Evolutionary conservation across 2,888 invertebrate species (phyloP).

Genomic region (Physocephala rufipes): DNA sequence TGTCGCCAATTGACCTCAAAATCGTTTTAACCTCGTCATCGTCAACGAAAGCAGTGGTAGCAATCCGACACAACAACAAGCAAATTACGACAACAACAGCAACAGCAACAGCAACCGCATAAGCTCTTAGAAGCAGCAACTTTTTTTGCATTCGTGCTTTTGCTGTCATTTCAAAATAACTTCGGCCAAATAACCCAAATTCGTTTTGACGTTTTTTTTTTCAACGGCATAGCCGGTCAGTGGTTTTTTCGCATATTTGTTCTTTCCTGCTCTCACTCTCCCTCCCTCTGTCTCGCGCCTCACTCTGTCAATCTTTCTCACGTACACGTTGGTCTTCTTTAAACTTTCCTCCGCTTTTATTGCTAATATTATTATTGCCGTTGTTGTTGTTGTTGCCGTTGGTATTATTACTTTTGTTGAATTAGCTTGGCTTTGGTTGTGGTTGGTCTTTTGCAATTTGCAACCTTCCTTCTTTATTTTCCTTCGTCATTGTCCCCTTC

Average conservation of each 20-base stretch:
- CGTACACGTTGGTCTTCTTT: constrained; percentile 16
- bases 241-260: too few relatives aligned
- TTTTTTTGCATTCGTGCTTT: constrained; percentile 30
- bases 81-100: too few relatives aligned
- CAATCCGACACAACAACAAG: too few relatives aligned
- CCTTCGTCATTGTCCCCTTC: background rate
- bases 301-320: too few relatives aligned
- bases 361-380: background rate
- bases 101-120: too few relatives aligned
- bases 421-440: too few relatives aligned
- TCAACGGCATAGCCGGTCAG: too few relatives aligned
- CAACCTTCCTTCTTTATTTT: too few relatives aligned
- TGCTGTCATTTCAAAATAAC: constrained; percentile 34
- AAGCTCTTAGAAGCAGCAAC: background rate
- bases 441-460: too few relatives aligned
- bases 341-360: background rate
- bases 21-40: constrained; percentile 32
- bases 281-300: too few relatives aligned
- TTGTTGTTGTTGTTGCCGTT: background rate
- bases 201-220: background rate
- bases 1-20: constrained; percentile 19
- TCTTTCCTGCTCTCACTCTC: too few relatives aligned
- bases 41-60: constrained; percentile 25
- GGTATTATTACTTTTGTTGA: constrained; percentile 4
- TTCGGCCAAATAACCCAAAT: constrained; percentile 32